A percentile compares a stretch with the other conserved stretches of the same genome.
Evolutionary conservation across 2,797 vertebrate genomes (phyloP).

Genomic region (Onychomys arenicola): DNA sequence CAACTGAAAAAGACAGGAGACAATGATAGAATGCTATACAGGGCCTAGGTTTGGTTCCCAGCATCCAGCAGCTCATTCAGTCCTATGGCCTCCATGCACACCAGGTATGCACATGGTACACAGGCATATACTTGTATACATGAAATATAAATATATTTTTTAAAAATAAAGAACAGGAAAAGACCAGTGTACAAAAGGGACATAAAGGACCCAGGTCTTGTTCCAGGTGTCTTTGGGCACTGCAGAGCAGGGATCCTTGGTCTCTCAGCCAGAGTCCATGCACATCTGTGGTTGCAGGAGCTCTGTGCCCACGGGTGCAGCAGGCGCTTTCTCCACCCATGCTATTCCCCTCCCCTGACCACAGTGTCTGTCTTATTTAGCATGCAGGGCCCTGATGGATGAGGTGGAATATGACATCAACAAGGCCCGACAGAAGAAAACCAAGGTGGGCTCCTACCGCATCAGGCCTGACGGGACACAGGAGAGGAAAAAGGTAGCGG

Average conservation of each 20-base stretch:
- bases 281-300: neutral
- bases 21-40: neutral
- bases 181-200: neutral
- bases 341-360: neutral
- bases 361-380: slow-evolving; percentile 82
- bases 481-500: slow-evolving; percentile 93
- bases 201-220: rapidly evolving
- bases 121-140: neutral
- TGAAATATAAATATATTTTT: neutral
- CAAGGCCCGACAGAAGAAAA: slow-evolving; percentile 93
- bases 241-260: neutral
- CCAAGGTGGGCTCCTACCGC: slow-evolving; percentile 93
- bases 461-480: slow-evolving; percentile 93
- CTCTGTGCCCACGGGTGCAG: too few species aligned
- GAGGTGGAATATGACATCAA: slow-evolving; percentile 92
- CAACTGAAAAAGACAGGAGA: neutral
- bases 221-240: too few species aligned
- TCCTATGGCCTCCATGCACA: neutral
- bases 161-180: neutral
- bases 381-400: slow-evolving; percentile 91
- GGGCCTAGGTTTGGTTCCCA: neutral
- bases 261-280: neutral
- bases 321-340: too few species aligned
- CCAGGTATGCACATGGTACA: neutral
- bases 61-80: too few species aligned